Conservation (phyloP, 2,797 vertebrate species). For the Coccyzus lansbergi region DNA sequence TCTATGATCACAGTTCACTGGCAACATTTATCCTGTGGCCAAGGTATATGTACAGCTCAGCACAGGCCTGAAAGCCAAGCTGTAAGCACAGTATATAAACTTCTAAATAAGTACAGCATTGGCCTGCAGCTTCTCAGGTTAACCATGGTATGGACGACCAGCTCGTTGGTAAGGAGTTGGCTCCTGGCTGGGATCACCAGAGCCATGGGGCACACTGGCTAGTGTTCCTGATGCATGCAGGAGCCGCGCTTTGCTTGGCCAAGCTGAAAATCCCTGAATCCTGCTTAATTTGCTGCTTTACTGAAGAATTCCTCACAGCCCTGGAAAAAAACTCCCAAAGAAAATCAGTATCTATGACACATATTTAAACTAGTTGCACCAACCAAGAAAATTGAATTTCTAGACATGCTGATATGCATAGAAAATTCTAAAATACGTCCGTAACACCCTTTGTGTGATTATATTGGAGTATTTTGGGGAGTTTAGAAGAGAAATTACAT, state of each 20-base stretch:
- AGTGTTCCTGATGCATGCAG: accelerated
- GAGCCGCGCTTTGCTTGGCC: neutral
- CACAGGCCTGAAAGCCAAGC: neutral
- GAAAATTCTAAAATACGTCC: neutral
- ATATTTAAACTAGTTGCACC: neutral
- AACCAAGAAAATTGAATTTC: neutral
- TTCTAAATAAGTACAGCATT: neutral
- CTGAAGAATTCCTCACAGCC: neutral
- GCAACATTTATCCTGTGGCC: neutral
- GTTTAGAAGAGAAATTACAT: neutral
- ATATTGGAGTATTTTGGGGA: neutral
- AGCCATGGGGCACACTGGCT: accelerated
- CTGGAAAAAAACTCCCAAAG: neutral
- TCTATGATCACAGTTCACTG: neutral
- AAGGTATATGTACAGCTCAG: neutral
- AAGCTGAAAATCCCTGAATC: neutral
- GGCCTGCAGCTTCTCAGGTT: neutral
- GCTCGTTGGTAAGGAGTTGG: neutral
- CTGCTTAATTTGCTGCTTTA: neutral
- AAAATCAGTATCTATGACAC: neutral
- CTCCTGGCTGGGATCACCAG: neutral
- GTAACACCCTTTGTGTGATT: neutral
- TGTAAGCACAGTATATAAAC: neutral
- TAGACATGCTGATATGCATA: neutral
- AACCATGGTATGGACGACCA: neutral